Evolutionary conservation across 2,888 invertebrate species (phyloP), one percentile per base, ranked within the genome.

Genomic region (Lycocerus yunnanus): DNA sequence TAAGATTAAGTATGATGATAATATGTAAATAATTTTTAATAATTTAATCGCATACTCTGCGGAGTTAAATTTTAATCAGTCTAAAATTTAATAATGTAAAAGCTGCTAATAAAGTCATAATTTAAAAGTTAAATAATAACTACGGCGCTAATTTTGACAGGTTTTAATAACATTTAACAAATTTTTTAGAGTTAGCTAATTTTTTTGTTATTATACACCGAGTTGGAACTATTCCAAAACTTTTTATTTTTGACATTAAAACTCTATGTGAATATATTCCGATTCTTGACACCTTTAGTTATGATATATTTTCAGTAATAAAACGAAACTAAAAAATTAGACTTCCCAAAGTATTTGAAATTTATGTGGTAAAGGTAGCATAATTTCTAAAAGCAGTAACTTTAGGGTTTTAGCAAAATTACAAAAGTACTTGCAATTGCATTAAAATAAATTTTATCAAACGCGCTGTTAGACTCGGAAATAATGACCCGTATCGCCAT

Each of bases 401-500:
- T 63, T 63, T 18, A 16, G 13, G 20, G 61, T 63, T 63, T 43
- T n/a, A 63, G 61, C 69, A 73, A 73, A 43, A 73, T 73, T 73
- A 65, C 66, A 60, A 69, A 69, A 73, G 73, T 66, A 69, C 72
- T 71, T 58, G 68, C 20, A 68, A 71, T 68, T 76, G 73, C 73
- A 73, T 74, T 73, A 66, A 74, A 73, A 68, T 74, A 77, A 74
- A 72, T 71, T 70, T 69, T 68, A 65, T 65, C 43, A 69, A 72
- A 61, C 67, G 69, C 67, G 63, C 74, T 61, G 61, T 59, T 73
- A 69, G 69, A 66, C 21, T 69, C 27, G 24, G 43, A 71, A 74
- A 66, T 74, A 74, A 74, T 77, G 74, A 66, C 69, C 74, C 71
- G 74, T 72, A 69, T 69, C 71, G 71, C 68, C 69, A 67, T 74